Percentiles rank a stretch among this genome's conserved stretches.
These are phyloP conservation scores for Pycnomerus fuliginosus DNA, from an alignment of 2,888 invertebrate genomes.

Conservation along the genomic window DNA sequence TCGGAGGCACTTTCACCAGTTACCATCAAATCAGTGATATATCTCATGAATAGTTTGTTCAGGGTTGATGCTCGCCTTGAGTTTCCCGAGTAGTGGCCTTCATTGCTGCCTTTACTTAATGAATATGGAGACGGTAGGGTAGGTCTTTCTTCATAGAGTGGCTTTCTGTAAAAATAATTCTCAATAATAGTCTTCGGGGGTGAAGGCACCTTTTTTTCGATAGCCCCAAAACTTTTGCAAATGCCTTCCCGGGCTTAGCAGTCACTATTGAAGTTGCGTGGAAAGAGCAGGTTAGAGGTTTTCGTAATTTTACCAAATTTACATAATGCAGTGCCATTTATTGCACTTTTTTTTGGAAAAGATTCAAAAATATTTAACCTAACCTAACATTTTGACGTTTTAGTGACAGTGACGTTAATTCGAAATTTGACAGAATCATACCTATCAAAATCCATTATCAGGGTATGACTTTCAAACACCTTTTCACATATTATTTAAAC, in stretches of 20 bases:
- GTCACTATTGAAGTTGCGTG: constrained; percentile 4
- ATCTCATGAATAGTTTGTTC: constrained; percentile 79
- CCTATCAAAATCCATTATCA: no score
- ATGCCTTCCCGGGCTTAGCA: constrained; percentile 28
- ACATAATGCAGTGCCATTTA: no score
- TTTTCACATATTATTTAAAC: no score
- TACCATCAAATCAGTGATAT: constrained; percentile 76
- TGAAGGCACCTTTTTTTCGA: constrained; percentile 16
- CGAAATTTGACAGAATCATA: no score
- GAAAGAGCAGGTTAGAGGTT: no score
- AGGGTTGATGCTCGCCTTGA: constrained; percentile 65
- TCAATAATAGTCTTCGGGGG: no score
- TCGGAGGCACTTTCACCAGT: constrained; percentile 65
- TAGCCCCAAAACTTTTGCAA: constrained; percentile 34
- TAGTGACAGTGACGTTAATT: no score
- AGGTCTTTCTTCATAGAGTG: constrained; percentile 39
- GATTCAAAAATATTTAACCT: no score
- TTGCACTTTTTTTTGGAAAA: no score
- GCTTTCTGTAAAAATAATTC: constrained; percentile 37
- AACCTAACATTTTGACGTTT: no score
- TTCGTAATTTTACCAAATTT: no score
- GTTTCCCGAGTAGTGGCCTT: constrained; percentile 58
- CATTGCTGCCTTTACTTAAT: constrained; percentile 50
- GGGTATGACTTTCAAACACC: no score
- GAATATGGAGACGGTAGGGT: constrained; percentile 32